Conservation (phyloP, 2,113 vertebrate genomes). For the Micromys minutus region DNA sequence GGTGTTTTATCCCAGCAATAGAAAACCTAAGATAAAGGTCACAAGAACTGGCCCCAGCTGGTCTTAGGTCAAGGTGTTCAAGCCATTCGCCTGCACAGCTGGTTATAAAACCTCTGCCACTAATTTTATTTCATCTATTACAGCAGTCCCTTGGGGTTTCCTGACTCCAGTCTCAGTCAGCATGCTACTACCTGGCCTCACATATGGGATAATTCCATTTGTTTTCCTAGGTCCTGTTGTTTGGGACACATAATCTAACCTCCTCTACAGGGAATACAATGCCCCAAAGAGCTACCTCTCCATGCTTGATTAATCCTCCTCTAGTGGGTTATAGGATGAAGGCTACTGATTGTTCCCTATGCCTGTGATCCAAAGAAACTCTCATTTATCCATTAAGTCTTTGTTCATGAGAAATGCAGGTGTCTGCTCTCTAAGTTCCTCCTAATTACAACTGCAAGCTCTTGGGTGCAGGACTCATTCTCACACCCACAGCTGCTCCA, state of each 20-base stretch:
- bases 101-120: background rate
- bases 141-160: background rate
- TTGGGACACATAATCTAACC: background rate
- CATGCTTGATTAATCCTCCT: background rate
- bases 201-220: background rate
- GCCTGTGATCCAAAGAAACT: background rate
- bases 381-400: background rate
- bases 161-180: background rate
- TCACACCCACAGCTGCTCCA: background rate
- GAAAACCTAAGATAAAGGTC: background rate
- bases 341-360: background rate
- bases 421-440: background rate
- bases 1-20: background rate
- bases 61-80: background rate
- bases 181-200: background rate
- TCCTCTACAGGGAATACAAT: background rate
- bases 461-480: background rate
- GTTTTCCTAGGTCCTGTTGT: background rate
- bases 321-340: background rate
- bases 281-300: background rate
- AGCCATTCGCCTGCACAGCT: background rate
- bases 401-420: background rate
- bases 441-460: background rate
- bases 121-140: background rate
- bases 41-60: background rate